A percentile compares a stretch with the other conserved stretches of the same genome.
Evolutionary conservation across 2,888 invertebrate genomes (phyloP).

Genomic region (Drosophila mercatorum): DNA sequence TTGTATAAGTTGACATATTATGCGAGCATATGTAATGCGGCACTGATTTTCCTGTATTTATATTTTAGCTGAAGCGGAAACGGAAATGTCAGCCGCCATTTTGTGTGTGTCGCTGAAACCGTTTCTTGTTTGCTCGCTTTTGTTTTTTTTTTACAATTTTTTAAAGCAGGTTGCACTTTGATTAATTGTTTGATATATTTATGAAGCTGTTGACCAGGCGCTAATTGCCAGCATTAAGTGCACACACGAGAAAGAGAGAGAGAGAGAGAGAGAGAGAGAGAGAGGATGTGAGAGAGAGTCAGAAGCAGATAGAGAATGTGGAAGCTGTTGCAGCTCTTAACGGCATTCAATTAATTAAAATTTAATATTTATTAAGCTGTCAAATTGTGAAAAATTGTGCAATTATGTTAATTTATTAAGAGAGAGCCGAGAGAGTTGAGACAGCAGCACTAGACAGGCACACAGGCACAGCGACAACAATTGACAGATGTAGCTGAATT

Average conservation of each 20-base stretch:
- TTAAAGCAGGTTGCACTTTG: slow-evolving; percentile 29
- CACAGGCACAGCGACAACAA: slow-evolving; percentile 9
- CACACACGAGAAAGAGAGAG: neutral
- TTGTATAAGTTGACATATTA: slow-evolving; percentile 5
- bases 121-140: neutral
- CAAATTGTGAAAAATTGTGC: slow-evolving; percentile 61
- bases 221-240: slow-evolving; percentile 52
- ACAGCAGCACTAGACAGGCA: slow-evolving; percentile 8
- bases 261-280: neutral
- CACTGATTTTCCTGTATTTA: neutral
- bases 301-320: neutral
- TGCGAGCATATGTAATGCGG: neutral
- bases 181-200: slow-evolving; percentile 62
- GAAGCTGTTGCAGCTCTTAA: slow-evolving; percentile 37
- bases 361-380: slow-evolving; percentile 72
- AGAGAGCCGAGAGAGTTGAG: slow-evolving; percentile 9
- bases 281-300: too few species aligned
- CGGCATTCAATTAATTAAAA: slow-evolving; percentile 71
- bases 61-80: slow-evolving; percentile 32
- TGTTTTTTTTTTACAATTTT: neutral
- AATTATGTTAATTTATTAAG: slow-evolving; percentile 65
- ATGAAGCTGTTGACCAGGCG: slow-evolving; percentile 48
- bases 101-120: slow-evolving; percentile 18
- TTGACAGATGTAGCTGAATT: slow-evolving; percentile 42
- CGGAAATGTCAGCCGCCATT: slow-evolving; percentile 67